Base-by-base conservation (phyloP, 1,140 invertebrate genomes). In the Zaprionus nigranus region DNA sequence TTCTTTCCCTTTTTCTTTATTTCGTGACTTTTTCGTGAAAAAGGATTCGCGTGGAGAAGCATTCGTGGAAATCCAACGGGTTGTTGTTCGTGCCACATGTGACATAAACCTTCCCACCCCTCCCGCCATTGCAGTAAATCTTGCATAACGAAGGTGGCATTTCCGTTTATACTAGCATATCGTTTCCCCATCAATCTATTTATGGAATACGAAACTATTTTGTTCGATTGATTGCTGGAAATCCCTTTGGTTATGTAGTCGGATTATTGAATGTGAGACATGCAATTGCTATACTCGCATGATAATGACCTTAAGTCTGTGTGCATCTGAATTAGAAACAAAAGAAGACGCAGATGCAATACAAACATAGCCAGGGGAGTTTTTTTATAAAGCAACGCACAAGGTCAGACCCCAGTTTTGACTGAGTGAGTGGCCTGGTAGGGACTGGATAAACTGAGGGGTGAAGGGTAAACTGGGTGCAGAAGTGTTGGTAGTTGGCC, bases 321-420 rank as follows among this genome's bases (percentile, higher is more conserved):
- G 9, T 9, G 30, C 9, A 34, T 34, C 30, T 11, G 9, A 34
- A 34, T 34, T 11, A 0, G 9, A 30, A 34, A 34, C 30, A 34
- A 34, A 34, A 11, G 30, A 30, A 34, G 30, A 34, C 9, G 9
- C 30, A 34, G 30, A 34, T 3, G 9, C 3, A 34, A 34, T 34
- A 3, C 30, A 11, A 34, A 34, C 9, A 9, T 11, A 11, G 30
- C 30, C 30, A 11, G 30, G 30, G 30, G 30, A 11, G 30, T 34
- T 76, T 77, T 77, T 77, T 77, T 73, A 77, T 77, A 77, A 77
- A 77, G 74, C 69, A 58, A 46, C 60, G 73, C 57, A 40, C 74
- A 72, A 77, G 74, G 74, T 72, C 69, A 73, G 56, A 38, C 56
- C 49, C 61, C 67, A 76, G 71, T 71, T 76, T 76, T 64, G 60